A percentile compares a stretch with the other conserved stretches of the same genome.
Evolutionary conservation across 2,797 vertebrate genomes (phyloP).

Genomic region (Emys orbicularis): DNA sequence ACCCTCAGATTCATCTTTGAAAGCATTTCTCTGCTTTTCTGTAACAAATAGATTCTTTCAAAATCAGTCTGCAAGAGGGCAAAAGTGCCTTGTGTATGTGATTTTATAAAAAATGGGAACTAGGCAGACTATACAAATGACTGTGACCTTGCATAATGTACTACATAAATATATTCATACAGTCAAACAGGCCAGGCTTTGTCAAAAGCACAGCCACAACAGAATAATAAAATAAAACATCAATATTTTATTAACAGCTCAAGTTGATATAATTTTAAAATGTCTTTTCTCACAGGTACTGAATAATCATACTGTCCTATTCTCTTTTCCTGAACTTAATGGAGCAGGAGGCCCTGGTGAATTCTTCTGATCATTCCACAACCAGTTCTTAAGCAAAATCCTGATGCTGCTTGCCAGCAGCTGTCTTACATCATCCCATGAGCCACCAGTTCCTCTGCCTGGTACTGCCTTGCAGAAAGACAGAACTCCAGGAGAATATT

Average conservation of each 20-base stretch:
- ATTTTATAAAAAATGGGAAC: background rate
- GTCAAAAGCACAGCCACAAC: conserved; percentile 7
- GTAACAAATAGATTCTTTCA: background rate
- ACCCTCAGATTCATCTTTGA: background rate
- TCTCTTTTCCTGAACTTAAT: background rate
- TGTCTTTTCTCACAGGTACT: background rate
- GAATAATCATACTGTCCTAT: background rate
- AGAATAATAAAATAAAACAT: background rate
- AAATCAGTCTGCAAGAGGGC: background rate
- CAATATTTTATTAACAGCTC: conserved; percentile 13
- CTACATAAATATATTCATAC: background rate
- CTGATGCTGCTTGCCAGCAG: background rate
- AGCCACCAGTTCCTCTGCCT: background rate
- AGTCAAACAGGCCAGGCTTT: background rate
- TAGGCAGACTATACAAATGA: background rate
- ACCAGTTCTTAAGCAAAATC: background rate
- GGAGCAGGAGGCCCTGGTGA: background rate
- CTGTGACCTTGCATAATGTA: background rate
- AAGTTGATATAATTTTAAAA: conserved; percentile 13
- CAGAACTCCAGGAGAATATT: accelerated
- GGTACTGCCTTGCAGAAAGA: background rate
- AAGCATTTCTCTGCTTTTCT: background rate
- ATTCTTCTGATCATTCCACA: background rate
- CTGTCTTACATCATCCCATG: background rate
- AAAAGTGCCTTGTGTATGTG: background rate